Evolutionary conservation across 23 tunicate genomes (phyloP).

Genomic region (Styela clava): DNA sequence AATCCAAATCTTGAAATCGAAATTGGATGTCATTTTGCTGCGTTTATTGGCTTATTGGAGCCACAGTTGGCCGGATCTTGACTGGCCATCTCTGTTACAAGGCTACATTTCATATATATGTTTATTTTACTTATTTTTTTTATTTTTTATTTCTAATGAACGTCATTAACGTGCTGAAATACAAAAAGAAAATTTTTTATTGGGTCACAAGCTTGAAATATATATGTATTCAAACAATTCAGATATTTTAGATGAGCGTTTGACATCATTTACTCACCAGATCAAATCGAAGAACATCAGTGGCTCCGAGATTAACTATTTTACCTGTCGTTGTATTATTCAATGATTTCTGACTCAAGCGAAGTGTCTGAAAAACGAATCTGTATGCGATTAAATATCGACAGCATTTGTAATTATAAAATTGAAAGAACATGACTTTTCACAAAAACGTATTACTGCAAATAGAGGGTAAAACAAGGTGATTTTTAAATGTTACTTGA

Average conservation of each 20-base stretch:
- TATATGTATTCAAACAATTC: neutral
- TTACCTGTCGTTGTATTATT: conserved; percentile 61
- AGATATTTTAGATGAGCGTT: neutral
- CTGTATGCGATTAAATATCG: neutral
- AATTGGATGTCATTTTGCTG: no score
- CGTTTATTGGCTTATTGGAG: no score
- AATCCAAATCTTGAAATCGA: no score
- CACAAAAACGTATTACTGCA: neutral
- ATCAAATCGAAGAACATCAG: conserved; percentile 83
- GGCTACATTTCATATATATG: no score
- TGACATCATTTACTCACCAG: conserved; percentile 37
- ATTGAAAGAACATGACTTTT: neutral
- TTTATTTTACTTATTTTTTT: no score
- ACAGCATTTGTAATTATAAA: neutral
- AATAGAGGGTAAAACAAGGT: neutral
- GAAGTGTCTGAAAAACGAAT: conserved; percentile 59
- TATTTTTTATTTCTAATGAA: neutral
- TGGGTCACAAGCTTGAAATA: no score
- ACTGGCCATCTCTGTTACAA: no score
- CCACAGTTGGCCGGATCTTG: no score
- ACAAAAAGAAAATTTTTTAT: no score
- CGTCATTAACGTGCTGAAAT: neutral
- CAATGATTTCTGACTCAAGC: conserved; percentile 57
- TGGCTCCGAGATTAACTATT: conserved; percentile 77
- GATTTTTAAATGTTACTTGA: no score